Evolutionary conservation across 35 echinoderm and acorn worm genomes (phyloP).

Genomic region (Anneissia japonica): DNA sequence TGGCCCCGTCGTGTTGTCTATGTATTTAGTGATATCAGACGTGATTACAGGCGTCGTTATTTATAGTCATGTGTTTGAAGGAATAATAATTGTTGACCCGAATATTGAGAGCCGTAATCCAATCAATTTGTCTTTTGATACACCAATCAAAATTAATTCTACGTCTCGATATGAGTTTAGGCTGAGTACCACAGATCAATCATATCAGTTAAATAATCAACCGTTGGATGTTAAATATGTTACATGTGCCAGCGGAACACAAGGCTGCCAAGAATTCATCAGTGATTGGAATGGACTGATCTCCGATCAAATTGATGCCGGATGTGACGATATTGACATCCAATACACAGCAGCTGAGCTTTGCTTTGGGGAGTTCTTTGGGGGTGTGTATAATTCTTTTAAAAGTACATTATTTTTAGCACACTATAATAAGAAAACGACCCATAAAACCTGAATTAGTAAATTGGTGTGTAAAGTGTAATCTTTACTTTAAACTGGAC

Average conservation of each 20-base stretch:
- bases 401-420: too few species aligned
- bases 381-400: not conserved
- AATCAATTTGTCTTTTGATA: not conserved
- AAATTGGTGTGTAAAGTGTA: too few species aligned
- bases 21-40: not conserved
- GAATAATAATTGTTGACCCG: not conserved
- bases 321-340: not conserved
- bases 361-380: not conserved
- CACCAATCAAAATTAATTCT: not conserved
- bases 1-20: not conserved
- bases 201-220: not conserved
- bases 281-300: not conserved
- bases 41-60: not conserved
- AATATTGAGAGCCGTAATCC: not conserved
- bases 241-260: not conserved
- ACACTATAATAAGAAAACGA: too few species aligned
- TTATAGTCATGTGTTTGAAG: not conserved
- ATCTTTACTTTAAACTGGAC: too few species aligned
- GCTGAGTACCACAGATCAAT: not conserved
- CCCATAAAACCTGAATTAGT: too few species aligned
- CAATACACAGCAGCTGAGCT: not conserved
- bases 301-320: not conserved
- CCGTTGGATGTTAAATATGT: not conserved
- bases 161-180: not conserved
- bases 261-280: not conserved